phyloP scores from a whole-genome alignment of 2,113 vertebrate genomes.

The Oncorhynchus kisutch region DNA sequence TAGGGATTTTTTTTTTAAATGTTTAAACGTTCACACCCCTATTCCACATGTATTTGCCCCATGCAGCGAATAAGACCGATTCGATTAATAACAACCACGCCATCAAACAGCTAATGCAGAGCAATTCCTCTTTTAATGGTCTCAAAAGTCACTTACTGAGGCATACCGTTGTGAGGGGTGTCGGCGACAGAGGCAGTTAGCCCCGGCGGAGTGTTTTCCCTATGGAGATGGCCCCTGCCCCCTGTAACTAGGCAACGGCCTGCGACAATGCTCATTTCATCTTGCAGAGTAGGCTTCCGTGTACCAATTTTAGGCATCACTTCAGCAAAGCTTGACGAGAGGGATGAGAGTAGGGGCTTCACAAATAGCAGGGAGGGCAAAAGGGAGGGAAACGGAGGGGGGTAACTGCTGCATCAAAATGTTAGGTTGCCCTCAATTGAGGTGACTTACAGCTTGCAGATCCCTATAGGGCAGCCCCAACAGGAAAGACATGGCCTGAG shows the following conservation, averaged over 20 bases:
- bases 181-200: conserved; percentile 37
- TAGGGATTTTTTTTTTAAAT: no score
- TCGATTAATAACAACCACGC: background rate
- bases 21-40: no score
- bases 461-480: background rate
- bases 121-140: background rate
- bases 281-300: conserved; percentile 48
- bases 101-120: background rate
- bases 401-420: background rate
- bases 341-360: conserved; percentile 39
- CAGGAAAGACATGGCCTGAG: no score
- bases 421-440: background rate
- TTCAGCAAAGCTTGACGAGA: conserved; percentile 41
- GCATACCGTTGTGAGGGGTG: conserved; percentile 30
- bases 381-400: background rate
- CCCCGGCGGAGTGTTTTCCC: conserved; percentile 37
- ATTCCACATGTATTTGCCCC: background rate
- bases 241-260: conserved; percentile 67
- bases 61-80: background rate
- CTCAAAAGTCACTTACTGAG: conserved; percentile 13
- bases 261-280: conserved; percentile 59
- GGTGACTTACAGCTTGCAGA: background rate
- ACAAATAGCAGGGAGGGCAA: conserved; percentile 14
- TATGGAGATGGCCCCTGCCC: conserved; percentile 19
- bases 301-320: conserved; percentile 57